Evolutionary conservation across 2,888 invertebrate genomes (phyloP).

Genomic region (Bibio marci): DNA sequence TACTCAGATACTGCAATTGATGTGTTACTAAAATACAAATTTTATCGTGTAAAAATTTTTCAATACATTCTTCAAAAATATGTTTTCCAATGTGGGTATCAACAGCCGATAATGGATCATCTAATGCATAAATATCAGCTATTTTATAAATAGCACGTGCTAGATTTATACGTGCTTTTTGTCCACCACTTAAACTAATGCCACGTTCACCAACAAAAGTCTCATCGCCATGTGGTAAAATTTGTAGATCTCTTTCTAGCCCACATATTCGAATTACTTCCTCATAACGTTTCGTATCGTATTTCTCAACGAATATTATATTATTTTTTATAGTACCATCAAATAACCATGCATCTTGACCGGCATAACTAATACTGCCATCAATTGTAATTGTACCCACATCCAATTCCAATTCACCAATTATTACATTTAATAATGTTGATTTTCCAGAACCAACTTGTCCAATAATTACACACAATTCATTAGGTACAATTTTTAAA

Average conservation of each 20-base stretch:
- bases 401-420: constrained; percentile 48
- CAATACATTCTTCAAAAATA: constrained; percentile 55
- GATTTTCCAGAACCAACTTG: constrained; percentile 62
- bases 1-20: constrained; percentile 43
- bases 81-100: constrained; percentile 61
- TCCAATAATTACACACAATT: constrained; percentile 38
- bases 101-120: constrained; percentile 64
- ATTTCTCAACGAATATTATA: constrained; percentile 54
- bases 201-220: constrained; percentile 47
- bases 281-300: constrained; percentile 14
- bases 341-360: constrained; percentile 74
- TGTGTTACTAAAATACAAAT: constrained; percentile 55
- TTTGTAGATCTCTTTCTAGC: constrained; percentile 46
- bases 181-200: constrained; percentile 54
- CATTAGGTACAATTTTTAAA: constrained; percentile 5
- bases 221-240: constrained; percentile 33
- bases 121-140: constrained; percentile 56
- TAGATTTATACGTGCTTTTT: constrained; percentile 57
- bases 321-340: constrained; percentile 74
- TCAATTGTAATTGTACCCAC: constrained; percentile 39
- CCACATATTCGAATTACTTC: constrained; percentile 41
- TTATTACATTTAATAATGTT: constrained; percentile 50
- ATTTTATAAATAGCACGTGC: constrained; percentile 56
- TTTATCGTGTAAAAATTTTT: constrained; percentile 38
- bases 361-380: constrained; percentile 56